Conservation (phyloP, 2,888 invertebrate genomes). For the Crematogaster levior region DNA sequence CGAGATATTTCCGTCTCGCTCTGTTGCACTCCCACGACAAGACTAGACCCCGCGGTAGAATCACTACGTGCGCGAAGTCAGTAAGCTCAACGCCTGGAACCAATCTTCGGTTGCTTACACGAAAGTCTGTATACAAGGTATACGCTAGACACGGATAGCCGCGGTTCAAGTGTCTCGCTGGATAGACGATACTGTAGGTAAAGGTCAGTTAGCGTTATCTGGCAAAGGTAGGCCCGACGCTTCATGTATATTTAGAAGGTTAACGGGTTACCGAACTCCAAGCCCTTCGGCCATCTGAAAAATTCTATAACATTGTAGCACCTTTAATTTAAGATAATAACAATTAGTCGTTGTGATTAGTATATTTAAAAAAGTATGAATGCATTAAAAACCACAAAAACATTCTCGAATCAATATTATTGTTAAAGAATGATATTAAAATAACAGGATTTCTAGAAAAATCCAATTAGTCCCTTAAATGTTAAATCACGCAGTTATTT, state of each 20-base stretch:
- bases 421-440: background rate
- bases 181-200: slow-evolving; percentile 59
- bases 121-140: slow-evolving; percentile 50
- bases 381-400: background rate
- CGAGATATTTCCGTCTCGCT: slow-evolving; percentile 53
- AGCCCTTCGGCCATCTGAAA: background rate
- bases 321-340: background rate
- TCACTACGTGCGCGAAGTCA: slow-evolving; percentile 57
- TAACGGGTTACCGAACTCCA: slow-evolving; percentile 15
- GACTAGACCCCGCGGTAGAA: slow-evolving; percentile 47
- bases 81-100: slow-evolving; percentile 69
- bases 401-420: background rate
- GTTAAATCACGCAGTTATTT: background rate
- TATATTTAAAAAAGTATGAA: background rate
- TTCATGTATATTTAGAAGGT: slow-evolving; percentile 37
- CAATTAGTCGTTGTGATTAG: background rate
- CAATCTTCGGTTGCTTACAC: slow-evolving; percentile 55
- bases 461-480: background rate
- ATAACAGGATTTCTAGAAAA: background rate
- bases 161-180: slow-evolving; percentile 49
- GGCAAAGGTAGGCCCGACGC: background rate
- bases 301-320: background rate
- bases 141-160: slow-evolving; percentile 22
- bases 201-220: slow-evolving; percentile 61
- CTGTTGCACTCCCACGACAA: slow-evolving; percentile 56